Base-by-base conservation (phyloP, 2,888 invertebrate genomes). In the Xestia rhomboidea region DNA sequence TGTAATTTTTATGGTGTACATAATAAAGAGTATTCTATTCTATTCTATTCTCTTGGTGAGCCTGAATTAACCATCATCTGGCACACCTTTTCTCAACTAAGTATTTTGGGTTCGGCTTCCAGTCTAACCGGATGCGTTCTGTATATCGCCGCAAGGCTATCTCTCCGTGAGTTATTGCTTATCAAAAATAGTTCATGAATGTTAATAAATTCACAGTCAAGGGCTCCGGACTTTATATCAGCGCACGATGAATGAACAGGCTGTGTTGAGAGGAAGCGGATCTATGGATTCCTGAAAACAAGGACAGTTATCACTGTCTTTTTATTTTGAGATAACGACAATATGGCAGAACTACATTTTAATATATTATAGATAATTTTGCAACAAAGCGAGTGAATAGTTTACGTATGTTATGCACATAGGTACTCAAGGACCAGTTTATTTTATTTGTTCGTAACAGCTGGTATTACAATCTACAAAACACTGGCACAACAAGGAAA, bases 121-220 rank as follows among this genome's bases (percentile, higher is more conserved):
- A 41, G 41, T 41, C 41, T 41, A 41, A 41, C 41, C 2, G 41
- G 11, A 41, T 41, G 11, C 46, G 44, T 66, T 30, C 62, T 68
- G 62, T 62, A 57, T 51, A 71, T 60, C 46, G 54, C 72, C 63
- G 46, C 86, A 85, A 83, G 86, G 82, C 71, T 57, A 76, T 57
- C 62, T 63, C 46, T 54, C 13, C 34, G 77, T 73, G 78, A 82
- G 76, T 81, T 76, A 85, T 81, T 27, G 74, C 72, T 68, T 51
- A 73, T 75, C 79, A 79, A 86, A 85, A 71, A 76, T 67, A 73
- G 46, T 72, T 30, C 60, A 63, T 41, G 30, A 64, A 63, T 49
- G 62, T 69, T 64, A 15, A 71, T 73, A 72, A 49, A 75, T 51
- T 69, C 13, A 4, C 57, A 64, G 13, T 66, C 76, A 54, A 79